Evolutionary conservation across 92 coral and sea anemone species (phyloP), one percentile per base, ranked within the genome.

Genomic region (Actinernus sp.): DNA sequence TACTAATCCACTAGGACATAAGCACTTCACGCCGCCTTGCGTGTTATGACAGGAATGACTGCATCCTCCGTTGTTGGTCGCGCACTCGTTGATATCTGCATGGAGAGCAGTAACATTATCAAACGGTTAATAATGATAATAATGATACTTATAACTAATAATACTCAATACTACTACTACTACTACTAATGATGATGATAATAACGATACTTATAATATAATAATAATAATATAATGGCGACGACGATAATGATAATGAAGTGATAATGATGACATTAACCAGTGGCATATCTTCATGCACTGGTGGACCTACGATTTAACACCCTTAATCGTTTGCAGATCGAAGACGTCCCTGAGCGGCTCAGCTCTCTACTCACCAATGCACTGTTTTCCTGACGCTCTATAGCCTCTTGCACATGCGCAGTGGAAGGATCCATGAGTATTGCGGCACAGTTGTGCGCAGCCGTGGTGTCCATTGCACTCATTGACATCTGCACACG

Each of bases 31-130:
- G 1, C 84, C 78, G 8, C 97, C 97, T 4, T 82, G 71, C 5
- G 72, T 65, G 71, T 94, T 84, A 37, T 82, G 77, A 54, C 98
- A 91, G 16, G 73, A 63, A 55, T 90, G 89, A 57, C 93, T 91
- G 30, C 98, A 94, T 16, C 89, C 96, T 6, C 92, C 92, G 36
- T 84, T 79, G 32, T 70, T 38, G 1, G 30, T 41, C 20, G 89
- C 61, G 30, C 98, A 94, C 38, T 94, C 98, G 55, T 91, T 55
- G 14, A 94, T 87, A 33, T 94, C 96, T 90, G 69, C 0, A 57
- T 45, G 13, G 30, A 14, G 14, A 52, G 31, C n/a, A 24, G 5
- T 8, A 49, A 1, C 13, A 49, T 16, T 4, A 45, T 36, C 8
- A 36, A 36, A 36, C 14, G 14, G 14, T 36, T 7, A 14, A 36